phyloP scores from a whole-genome alignment of 2,888 invertebrate species.

The Drosophila merina region DNA sequence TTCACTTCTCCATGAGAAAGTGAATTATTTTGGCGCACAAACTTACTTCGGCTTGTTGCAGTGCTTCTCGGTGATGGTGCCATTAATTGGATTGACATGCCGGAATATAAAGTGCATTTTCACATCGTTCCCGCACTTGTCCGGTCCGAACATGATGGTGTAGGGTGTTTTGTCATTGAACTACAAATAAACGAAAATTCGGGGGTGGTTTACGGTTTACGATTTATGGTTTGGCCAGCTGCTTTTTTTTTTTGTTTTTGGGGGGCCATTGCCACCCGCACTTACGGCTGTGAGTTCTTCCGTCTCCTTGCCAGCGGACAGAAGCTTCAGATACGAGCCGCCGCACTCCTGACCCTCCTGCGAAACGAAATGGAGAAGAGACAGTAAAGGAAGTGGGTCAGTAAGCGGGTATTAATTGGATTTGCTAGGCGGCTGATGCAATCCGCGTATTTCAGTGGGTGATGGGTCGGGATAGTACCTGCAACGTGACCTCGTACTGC shows the following conservation, averaged over 20 bases:
- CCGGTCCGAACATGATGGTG: slow-evolving; percentile 99
- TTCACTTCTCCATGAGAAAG: too few relatives aligned
- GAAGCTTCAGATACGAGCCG: slow-evolving; percentile 97
- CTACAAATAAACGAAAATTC: slow-evolving; percentile 54
- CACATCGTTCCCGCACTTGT: slow-evolving; percentile 98
- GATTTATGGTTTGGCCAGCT: slow-evolving; percentile 11
- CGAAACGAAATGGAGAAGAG: slow-evolving; percentile 14
- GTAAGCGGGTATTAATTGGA: slow-evolving; percentile 73
- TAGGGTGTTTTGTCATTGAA: slow-evolving; percentile 98
- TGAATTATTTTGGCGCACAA: background rate
- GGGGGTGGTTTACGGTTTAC: slow-evolving; percentile 16
- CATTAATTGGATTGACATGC: slow-evolving; percentile 96
- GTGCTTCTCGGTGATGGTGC: slow-evolving; percentile 96
- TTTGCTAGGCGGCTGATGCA: slow-evolving; percentile 73
- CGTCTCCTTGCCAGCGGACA: slow-evolving; percentile 89
- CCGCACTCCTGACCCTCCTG: slow-evolving; percentile 99
- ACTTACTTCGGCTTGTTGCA: slow-evolving; percentile 93
- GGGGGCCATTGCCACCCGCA: slow-evolving; percentile 23
- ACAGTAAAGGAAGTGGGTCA: slow-evolving; percentile 62
- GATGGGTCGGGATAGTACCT: slow-evolving; percentile 83
- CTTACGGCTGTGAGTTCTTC: slow-evolving; percentile 88
- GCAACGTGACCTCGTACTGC: slow-evolving; percentile 96
- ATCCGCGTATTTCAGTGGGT: slow-evolving; percentile 37
- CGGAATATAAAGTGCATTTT: slow-evolving; percentile 97
- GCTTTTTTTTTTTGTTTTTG: background rate